phyloP scores from a whole-genome alignment of 2,797 vertebrate genomes.

The Stomatorhinus walkeri region DNA sequence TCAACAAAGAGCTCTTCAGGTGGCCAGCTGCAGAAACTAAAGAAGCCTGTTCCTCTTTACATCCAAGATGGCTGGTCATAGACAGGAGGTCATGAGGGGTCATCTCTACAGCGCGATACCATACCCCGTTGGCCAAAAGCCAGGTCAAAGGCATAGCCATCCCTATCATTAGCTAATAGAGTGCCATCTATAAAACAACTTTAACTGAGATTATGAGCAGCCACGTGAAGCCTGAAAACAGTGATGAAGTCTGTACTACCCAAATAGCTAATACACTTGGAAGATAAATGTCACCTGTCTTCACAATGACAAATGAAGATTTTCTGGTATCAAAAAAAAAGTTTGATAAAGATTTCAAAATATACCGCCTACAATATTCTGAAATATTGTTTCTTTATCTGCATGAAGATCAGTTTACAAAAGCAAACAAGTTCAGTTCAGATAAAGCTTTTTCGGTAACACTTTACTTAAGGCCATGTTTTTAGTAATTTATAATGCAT shows the following conservation, averaged over 20 bases:
- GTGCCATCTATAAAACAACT: neutral
- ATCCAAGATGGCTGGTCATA: neutral
- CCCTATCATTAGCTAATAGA: neutral
- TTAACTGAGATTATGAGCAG: neutral
- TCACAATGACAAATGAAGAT: neutral
- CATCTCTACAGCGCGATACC: neutral
- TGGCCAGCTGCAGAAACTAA: neutral
- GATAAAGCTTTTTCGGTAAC: neutral
- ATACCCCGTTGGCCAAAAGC: neutral
- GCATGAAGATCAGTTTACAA: neutral
- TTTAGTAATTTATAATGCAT: neutral
- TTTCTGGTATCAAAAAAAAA: neutral
- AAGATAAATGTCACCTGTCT: neutral
- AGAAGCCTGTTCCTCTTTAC: neutral
- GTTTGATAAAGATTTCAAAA: neutral
- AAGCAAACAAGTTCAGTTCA: neutral
- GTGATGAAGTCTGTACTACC: neutral
- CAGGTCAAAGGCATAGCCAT: neutral
- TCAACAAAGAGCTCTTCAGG: constrained; percentile 21
- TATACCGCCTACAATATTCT: neutral
- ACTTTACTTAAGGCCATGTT: neutral
- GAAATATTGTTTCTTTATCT: neutral
- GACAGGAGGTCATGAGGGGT: neutral
- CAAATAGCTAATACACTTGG: neutral
- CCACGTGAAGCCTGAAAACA: neutral